These are phyloP conservation scores for Pheosia tremula DNA, from an alignment of 2,888 invertebrate species.

Conservation along the genomic window DNA sequence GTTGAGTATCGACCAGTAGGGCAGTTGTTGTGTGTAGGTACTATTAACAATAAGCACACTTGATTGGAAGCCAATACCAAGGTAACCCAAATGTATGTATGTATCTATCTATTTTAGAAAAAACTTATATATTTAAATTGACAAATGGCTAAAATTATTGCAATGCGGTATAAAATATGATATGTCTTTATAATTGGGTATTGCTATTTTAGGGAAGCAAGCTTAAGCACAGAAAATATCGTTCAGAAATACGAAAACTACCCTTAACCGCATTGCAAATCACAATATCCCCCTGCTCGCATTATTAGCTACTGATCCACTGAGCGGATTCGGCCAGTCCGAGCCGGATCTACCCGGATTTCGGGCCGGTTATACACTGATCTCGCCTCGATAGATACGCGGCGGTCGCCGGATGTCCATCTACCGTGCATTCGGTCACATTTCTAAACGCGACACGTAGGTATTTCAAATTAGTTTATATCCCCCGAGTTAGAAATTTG, in stretches of 20 bases:
- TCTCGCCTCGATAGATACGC: constrained; percentile 59
- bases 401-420: constrained; percentile 43
- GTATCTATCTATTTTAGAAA: no score
- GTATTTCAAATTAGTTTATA: constrained; percentile 40
- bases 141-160: no score
- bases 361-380: constrained; percentile 52
- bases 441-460: constrained; percentile 41
- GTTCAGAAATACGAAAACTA: constrained; percentile 12
- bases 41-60: no score
- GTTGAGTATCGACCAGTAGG: no score
- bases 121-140: no score
- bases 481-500: constrained; percentile 28
- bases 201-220: no score
- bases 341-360: constrained; percentile 44
- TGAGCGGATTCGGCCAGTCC: constrained; percentile 47
- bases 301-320: constrained; percentile 45
- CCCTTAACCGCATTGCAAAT: constrained; percentile 35
- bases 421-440: constrained; percentile 47
- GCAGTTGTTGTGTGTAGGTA: no score
- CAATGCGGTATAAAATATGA: no score
- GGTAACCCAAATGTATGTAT: no score
- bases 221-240: no score
- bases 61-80: no score
- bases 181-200: no score
- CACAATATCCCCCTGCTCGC: constrained; percentile 30